Percentiles rank a stretch among this genome's conserved stretches.
phyloP scores from a whole-genome alignment of 2,888 invertebrate species.

The Nomada goodeniana region DNA sequence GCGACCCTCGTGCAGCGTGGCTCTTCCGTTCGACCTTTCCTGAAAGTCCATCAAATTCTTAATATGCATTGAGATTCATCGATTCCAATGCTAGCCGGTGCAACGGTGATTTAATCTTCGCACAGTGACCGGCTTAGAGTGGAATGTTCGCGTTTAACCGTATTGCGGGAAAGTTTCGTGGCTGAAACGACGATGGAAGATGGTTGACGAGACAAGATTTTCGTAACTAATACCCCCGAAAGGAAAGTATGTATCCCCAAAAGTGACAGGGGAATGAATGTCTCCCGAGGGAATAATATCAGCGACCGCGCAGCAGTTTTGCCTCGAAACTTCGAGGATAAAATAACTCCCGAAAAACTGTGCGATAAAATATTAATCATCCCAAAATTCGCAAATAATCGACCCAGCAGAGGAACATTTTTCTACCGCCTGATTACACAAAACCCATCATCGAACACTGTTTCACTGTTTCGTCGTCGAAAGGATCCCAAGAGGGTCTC shows the following conservation, averaged over 20 bases:
- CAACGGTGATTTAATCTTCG: slow-evolving; percentile 22
- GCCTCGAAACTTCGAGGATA: no score
- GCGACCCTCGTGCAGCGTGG: slow-evolving; percentile 76
- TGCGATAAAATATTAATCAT: slow-evolving; percentile 1
- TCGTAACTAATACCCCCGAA: neutral
- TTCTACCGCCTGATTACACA: neutral
- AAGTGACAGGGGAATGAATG: slow-evolving; percentile 28
- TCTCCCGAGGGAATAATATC: slow-evolving; percentile 44
- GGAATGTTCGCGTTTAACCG: slow-evolving; percentile 4
- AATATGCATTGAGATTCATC: slow-evolving; percentile 28
- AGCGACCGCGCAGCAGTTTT: slow-evolving; percentile 37
- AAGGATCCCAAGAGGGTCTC: neutral
- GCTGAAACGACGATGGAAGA: neutral
- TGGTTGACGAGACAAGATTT: slow-evolving; percentile 31
- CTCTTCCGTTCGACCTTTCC: slow-evolving; percentile 79
- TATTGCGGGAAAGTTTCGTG: neutral
- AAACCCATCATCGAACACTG: slow-evolving; percentile 11
- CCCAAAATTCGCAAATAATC: slow-evolving; percentile 1
- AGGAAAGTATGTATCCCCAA: neutral
- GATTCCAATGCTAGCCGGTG: slow-evolving; percentile 29
- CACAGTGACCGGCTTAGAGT: slow-evolving; percentile 1
- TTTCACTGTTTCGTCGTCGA: slow-evolving; percentile 11
- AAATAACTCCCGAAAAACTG: neutral
- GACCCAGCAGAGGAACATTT: neutral
- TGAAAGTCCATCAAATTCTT: slow-evolving; percentile 79